phyloP scores from a whole-genome alignment of 2,797 vertebrate genomes.

The Calcarius lapponicus region DNA sequence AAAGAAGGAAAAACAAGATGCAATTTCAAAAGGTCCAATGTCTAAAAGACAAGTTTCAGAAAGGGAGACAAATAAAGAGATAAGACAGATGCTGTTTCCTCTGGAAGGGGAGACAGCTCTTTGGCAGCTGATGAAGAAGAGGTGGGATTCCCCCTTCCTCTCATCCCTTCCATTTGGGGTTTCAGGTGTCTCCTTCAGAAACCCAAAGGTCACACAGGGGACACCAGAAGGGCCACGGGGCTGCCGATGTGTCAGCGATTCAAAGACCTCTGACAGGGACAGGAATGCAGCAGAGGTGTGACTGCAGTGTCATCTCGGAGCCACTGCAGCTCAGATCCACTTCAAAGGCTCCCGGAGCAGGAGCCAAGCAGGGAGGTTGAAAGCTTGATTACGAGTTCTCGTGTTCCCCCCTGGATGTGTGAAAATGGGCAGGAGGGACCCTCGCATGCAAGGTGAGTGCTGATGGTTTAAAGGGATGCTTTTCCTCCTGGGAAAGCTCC shows the following conservation, averaged over 20 bases:
- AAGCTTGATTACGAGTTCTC: constrained; percentile 26
- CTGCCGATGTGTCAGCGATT: constrained; percentile 69
- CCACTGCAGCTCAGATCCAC: constrained; percentile 54
- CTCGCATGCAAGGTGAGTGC: background rate
- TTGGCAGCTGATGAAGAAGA: constrained; percentile 67
- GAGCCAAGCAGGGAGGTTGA: background rate
- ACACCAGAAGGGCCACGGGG: constrained; percentile 45
- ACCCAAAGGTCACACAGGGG: constrained; percentile 71
- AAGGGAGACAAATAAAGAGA: constrained; percentile 34
- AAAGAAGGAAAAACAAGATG: background rate
- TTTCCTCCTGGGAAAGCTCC: background rate
- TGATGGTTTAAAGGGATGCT: background rate
- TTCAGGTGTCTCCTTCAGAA: constrained; percentile 71
- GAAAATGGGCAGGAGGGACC: background rate
- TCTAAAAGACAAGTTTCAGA: background rate
- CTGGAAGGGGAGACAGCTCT: background rate
- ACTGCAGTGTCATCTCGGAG: constrained; percentile 57
- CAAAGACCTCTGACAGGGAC: constrained; percentile 70
- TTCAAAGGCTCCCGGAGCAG: constrained; percentile 66
- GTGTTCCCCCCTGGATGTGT: background rate
- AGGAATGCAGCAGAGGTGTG: constrained; percentile 70
- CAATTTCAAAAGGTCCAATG: background rate
- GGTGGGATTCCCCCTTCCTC: constrained; percentile 56
- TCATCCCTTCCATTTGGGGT: constrained; percentile 71
- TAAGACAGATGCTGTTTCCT: constrained; percentile 54